Percentiles rank a stretch among this genome's conserved stretches.
Evolutionary conservation across 1,140 invertebrate genomes (phyloP).

Genomic region (Heliconius congener): DNA sequence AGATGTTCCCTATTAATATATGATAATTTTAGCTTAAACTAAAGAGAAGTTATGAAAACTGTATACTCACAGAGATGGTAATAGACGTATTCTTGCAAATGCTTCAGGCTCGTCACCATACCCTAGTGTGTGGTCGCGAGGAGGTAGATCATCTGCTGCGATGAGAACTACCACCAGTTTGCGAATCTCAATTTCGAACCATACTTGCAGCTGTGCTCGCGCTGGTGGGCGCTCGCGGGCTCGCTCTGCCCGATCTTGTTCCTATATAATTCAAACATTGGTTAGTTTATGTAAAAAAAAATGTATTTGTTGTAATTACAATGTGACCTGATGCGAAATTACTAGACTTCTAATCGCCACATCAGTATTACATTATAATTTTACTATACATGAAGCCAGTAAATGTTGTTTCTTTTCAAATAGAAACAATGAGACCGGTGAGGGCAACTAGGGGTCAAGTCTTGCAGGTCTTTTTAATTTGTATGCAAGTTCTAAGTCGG

Average conservation of each 20-base stretch:
- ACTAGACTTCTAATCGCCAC: neutral
- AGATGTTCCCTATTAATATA: neutral
- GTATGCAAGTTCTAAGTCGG: conserved; percentile 46
- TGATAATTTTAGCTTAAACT: neutral
- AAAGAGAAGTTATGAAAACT: neutral
- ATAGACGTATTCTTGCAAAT: conserved; percentile 89
- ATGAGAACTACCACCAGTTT: conserved; percentile 91
- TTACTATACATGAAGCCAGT: neutral
- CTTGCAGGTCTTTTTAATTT: conserved; percentile 12
- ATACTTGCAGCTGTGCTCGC: conserved; percentile 91
- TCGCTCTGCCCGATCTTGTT: conserved; percentile 84
- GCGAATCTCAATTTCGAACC: conserved; percentile 90
- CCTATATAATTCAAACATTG: conserved; percentile 48
- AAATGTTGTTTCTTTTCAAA: conserved; percentile 3
- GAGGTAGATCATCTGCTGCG: conserved; percentile 90
- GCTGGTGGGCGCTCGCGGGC: conserved; percentile 88
- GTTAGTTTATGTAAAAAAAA: conserved; percentile 13
- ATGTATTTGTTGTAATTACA: neutral
- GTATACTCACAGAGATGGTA: conserved; percentile 87
- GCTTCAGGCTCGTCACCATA: conserved; percentile 89
- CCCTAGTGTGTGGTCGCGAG: conserved; percentile 87
- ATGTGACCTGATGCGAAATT: conserved; percentile 9
- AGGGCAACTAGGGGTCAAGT: conserved; percentile 8
- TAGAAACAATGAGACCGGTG: conserved; percentile 7
- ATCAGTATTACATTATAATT: conserved; percentile 4